These are phyloP conservation scores for Tortrix viridana DNA, from an alignment of 2,888 invertebrate genomes.

Conservation along the genomic window DNA sequence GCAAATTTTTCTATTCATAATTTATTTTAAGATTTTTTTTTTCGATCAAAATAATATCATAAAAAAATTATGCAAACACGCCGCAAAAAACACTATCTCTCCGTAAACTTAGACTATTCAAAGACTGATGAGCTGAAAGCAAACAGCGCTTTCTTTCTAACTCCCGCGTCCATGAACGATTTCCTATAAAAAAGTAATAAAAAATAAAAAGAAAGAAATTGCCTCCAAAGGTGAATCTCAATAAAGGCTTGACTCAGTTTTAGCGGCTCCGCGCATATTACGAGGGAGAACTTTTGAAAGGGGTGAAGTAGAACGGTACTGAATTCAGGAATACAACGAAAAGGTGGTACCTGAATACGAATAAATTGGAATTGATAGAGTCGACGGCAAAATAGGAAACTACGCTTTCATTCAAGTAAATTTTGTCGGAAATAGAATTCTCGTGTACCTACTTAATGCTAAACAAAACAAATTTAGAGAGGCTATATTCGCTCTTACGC, in stretches of 20 bases:
- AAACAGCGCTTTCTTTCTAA: conserved; percentile 46
- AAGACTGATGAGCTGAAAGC: conserved; percentile 37
- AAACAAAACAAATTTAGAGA: conserved; percentile 30
- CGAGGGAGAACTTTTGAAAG: conserved; percentile 73
- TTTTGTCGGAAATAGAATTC: conserved; percentile 15
- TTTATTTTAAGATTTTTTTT: too few species aligned
- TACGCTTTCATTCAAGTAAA: conserved; percentile 21
- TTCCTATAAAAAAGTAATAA: conserved; percentile 54
- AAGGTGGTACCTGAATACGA: conserved; percentile 70
- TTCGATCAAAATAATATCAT: too few species aligned
- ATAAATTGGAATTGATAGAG: conserved; percentile 40
- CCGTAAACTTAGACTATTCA: conserved; percentile 38
- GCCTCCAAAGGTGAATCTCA: conserved; percentile 68
- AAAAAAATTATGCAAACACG: too few species aligned
- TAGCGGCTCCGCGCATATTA: conserved; percentile 62
- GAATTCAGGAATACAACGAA: conserved; percentile 73
- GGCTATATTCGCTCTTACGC: neutral
- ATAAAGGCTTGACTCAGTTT: conserved; percentile 63
- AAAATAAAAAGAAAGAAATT: conserved; percentile 60
- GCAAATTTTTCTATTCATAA: too few species aligned
- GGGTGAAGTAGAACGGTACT: conserved; percentile 69
- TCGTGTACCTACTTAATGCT: conserved; percentile 10
- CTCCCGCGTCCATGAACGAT: conserved; percentile 54
- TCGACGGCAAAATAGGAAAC: conserved; percentile 22
- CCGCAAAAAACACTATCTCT: neutral